Conservation (phyloP, 1,140 invertebrate genomes). For the Odontomachus brunneus region DNA sequence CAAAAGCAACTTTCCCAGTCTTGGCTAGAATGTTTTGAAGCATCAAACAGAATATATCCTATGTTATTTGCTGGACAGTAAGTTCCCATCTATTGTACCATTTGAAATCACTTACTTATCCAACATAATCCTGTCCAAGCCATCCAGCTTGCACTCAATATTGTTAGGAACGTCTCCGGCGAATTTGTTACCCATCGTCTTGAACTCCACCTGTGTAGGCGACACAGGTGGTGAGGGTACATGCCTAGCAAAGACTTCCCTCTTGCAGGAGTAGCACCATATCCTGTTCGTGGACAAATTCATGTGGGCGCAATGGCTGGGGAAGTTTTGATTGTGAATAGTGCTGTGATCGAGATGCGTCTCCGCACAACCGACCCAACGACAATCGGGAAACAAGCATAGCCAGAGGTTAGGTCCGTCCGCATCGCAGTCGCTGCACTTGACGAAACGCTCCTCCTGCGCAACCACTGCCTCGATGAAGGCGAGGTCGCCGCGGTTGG, state of each 20-base stretch:
- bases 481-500: constrained; percentile 76
- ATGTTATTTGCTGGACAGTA: too few relatives aligned
- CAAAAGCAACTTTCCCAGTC: too few relatives aligned
- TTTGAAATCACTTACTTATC: constrained; percentile 68
- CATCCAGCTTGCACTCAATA: constrained; percentile 78
- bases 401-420: constrained; percentile 93
- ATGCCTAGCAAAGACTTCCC: constrained; percentile 88
- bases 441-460: constrained; percentile 78
- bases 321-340: constrained; percentile 90
- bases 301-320: constrained; percentile 92
- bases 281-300: constrained; percentile 92
- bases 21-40: too few relatives aligned
- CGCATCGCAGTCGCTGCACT: constrained; percentile 81
- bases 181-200: constrained; percentile 75
- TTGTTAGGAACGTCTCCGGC: constrained; percentile 74
- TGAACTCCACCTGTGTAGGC: constrained; percentile 81
- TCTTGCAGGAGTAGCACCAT: constrained; percentile 94
- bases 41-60: too few relatives aligned
- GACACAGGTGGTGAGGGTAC: constrained; percentile 75
- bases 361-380: constrained; percentile 92
- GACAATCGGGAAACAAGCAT: constrained; percentile 92
- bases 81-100: constrained; percentile 29
- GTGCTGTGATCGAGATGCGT: constrained; percentile 92
- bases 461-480: constrained; percentile 77
- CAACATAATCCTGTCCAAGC: constrained; percentile 68